These are phyloP conservation scores for Onchidella celtica DNA, from an alignment of 2,888 invertebrate species.

Conservation along the genomic window DNA sequence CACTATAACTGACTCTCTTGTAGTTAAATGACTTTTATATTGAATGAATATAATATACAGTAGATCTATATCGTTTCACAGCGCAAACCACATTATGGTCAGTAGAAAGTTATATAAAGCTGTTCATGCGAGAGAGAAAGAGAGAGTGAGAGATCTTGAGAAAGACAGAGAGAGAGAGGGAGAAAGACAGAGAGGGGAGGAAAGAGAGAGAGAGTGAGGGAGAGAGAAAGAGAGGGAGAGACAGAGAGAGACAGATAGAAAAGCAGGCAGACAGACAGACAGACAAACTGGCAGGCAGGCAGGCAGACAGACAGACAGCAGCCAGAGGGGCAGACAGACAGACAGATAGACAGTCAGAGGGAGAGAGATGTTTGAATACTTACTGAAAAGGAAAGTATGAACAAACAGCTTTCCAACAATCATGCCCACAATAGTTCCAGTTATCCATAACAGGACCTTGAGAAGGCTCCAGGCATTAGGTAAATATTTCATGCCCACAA, in stretches of 20 bases:
- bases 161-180: not conserved
- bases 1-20: too few species aligned
- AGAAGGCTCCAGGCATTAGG: constrained; percentile 78
- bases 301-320: not conserved
- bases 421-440: constrained; percentile 80
- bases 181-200: not conserved
- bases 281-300: not conserved
- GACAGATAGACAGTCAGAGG: not conserved
- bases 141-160: constrained; percentile 14
- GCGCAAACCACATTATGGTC: too few species aligned
- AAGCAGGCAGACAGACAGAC: not conserved
- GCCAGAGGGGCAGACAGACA: not conserved
- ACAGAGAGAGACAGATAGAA: not conserved
- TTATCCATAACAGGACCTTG: constrained; percentile 80
- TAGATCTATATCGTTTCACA: too few species aligned
- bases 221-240: constrained; percentile 3
- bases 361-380: constrained; percentile 68
- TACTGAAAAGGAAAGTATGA: constrained; percentile 80
- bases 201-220: not conserved
- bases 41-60: too few species aligned
- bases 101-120: too few species aligned
- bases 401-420: constrained; percentile 81
- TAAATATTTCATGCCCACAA: constrained; percentile 81
- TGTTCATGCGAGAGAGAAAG: not conserved
- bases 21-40: too few species aligned